Evolutionary conservation across 2,113 vertebrate species (phyloP).

Genomic region (Mustela lutreola): DNA sequence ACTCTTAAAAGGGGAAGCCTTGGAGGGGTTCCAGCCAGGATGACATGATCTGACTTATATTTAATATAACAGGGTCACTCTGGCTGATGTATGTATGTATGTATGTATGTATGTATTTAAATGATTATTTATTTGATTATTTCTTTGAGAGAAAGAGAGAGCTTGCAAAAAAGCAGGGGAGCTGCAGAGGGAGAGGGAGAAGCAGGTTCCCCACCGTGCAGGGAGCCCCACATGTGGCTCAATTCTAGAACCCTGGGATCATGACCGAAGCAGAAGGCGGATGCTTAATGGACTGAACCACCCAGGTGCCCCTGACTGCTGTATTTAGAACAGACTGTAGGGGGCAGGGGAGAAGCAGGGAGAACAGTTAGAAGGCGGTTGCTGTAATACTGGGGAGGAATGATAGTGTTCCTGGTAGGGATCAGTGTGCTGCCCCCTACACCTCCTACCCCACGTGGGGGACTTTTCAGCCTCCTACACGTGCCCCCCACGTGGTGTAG

Average conservation of each 20-base stretch:
- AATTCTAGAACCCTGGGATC: too few relatives aligned
- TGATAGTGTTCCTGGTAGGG: not conserved
- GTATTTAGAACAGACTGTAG: not conserved
- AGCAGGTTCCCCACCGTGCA: too few relatives aligned
- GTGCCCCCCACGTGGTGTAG: not conserved
- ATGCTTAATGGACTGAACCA: too few relatives aligned
- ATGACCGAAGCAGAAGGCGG: too few relatives aligned
- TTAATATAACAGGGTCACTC: not conserved
- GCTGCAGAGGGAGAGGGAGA: too few relatives aligned
- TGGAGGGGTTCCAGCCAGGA: not conserved
- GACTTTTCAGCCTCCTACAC: too few relatives aligned
- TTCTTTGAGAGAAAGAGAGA: too few relatives aligned
- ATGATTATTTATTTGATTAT: too few relatives aligned
- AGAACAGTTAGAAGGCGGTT: not conserved
- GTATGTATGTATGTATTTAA: too few relatives aligned
- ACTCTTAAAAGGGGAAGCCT: not conserved
- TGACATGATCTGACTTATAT: not conserved
- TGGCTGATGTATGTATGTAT: not conserved
- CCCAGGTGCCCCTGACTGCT: not conserved
- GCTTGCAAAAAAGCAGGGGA: too few relatives aligned
- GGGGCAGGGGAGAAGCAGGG: not conserved
- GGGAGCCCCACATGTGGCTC: too few relatives aligned
- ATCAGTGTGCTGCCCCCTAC: not conserved
- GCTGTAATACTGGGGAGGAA: rapidly evolving
- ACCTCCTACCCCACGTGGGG: too few relatives aligned